These are phyloP conservation scores for Rhyacophila evoluta DNA, from an alignment of 2,888 invertebrate genomes.

Conservation along the genomic window DNA sequence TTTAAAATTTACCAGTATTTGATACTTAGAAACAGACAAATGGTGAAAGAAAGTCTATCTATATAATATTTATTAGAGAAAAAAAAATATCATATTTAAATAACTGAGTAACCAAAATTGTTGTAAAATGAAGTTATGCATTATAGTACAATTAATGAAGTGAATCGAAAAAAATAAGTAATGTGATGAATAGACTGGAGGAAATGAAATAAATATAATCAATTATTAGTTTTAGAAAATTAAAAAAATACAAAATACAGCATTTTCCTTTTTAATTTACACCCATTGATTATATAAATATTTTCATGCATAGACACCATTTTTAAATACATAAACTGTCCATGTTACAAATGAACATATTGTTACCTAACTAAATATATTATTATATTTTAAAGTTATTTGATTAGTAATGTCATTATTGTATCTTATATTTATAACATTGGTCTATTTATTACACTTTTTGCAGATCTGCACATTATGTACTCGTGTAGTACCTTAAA, in stretches of 20 bases:
- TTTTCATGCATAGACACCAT: constrained; percentile 3
- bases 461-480: neutral
- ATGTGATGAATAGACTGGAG: too few species aligned
- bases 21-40: too few species aligned
- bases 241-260: neutral
- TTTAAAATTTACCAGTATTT: too few species aligned
- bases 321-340: neutral
- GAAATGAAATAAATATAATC: neutral
- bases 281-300: neutral
- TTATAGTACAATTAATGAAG: too few species aligned
- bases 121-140: too few species aligned
- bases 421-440: neutral
- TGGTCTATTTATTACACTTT: neutral
- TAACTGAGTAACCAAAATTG: too few species aligned
- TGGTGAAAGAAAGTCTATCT: too few species aligned
- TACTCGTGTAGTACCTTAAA: too few species aligned
- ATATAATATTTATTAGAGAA: too few species aligned
- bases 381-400: neutral
- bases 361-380: neutral
- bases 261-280: neutral
- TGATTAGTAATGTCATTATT: neutral
- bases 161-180: too few species aligned
- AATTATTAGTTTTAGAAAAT: neutral
- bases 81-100: too few species aligned
- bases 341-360: neutral